Evolutionary conservation across 37 sponge, comb jelly and placozoan species (phyloP).

Genomic region (Oopsacas minuta): DNA sequence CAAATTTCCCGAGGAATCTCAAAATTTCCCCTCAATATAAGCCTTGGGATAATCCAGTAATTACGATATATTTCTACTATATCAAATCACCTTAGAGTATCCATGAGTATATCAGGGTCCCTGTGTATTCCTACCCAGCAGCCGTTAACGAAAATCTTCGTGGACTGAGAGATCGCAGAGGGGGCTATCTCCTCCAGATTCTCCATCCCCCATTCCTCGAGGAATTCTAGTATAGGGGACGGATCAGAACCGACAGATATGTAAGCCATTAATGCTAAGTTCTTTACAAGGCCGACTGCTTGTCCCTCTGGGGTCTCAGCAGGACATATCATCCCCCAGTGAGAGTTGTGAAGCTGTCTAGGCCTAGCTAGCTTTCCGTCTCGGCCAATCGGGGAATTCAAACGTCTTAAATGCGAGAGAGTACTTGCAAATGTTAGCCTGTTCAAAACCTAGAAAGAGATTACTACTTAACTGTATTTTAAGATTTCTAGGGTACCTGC

Average conservation of each 20-base stretch:
- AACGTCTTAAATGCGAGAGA: constrained; percentile 84
- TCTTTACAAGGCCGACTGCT: constrained; percentile 99
- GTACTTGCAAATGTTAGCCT: constrained; percentile 95
- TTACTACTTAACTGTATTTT: background rate
- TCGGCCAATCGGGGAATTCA: constrained; percentile 98
- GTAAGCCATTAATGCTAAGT: constrained; percentile 98
- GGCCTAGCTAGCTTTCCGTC: constrained; percentile 97
- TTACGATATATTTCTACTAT: background rate
- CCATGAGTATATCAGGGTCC: constrained; percentile 97
- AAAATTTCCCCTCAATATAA: background rate
- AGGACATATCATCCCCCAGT: constrained; percentile 99
- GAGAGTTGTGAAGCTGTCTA: constrained; percentile 96
- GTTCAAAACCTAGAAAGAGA: constrained; percentile 65
- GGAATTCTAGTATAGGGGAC: constrained; percentile 94
- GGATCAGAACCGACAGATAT: constrained; percentile 97
- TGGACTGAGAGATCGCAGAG: constrained; percentile 87
- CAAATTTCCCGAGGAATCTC: no score
- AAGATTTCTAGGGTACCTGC: background rate
- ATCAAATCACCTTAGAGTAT: constrained; percentile 38
- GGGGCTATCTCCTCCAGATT: constrained; percentile 98
- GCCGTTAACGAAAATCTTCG: constrained; percentile 99
- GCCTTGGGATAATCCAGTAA: background rate
- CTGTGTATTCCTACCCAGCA: constrained; percentile 99
- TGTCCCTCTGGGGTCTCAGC: constrained; percentile 99
- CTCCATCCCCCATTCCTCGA: constrained; percentile 99